Evolutionary conservation across 2,888 invertebrate genomes (phyloP).

Genomic region (Molanna angustata): DNA sequence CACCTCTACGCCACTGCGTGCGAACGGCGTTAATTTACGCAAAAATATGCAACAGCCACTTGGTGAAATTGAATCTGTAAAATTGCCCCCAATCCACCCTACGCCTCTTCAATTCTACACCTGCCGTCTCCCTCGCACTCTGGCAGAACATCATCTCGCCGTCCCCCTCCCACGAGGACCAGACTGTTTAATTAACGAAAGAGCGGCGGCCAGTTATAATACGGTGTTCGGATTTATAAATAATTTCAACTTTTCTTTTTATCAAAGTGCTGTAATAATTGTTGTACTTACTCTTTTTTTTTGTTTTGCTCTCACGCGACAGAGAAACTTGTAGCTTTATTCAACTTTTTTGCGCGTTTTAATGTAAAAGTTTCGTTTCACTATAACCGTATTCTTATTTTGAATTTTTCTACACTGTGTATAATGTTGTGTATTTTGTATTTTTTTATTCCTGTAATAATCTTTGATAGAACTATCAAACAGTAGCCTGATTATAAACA

Average conservation of each 20-base stretch:
- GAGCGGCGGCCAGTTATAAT: constrained; percentile 28
- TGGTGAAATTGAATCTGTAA: constrained; percentile 33
- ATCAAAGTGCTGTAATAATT: constrained; percentile 23
- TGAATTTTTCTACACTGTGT: no score
- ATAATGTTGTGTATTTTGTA: no score
- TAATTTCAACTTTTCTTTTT: constrained; percentile 27
- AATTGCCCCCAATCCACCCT: constrained; percentile 29
- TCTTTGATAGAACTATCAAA: no score
- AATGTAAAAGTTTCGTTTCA: no score
- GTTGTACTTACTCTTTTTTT: constrained; percentile 10
- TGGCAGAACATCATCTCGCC: neutral
- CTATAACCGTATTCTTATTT: no score
- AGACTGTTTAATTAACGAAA: constrained; percentile 32
- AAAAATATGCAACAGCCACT: constrained; percentile 33
- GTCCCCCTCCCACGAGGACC: constrained; percentile 18
- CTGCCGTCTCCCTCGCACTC: constrained; percentile 12
- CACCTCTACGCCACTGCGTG: constrained; percentile 21
- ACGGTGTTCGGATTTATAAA: constrained; percentile 30
- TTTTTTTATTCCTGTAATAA: no score
- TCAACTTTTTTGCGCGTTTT: no score
- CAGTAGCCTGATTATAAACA: no score
- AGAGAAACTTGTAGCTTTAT: neutral
- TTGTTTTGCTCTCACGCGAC: constrained; percentile 11
- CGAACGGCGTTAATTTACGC: constrained; percentile 32
- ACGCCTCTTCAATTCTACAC: constrained; percentile 8